Evolutionary conservation across 2,113 vertebrate species (phyloP).

Genomic region (Elephas maximus): DNA sequence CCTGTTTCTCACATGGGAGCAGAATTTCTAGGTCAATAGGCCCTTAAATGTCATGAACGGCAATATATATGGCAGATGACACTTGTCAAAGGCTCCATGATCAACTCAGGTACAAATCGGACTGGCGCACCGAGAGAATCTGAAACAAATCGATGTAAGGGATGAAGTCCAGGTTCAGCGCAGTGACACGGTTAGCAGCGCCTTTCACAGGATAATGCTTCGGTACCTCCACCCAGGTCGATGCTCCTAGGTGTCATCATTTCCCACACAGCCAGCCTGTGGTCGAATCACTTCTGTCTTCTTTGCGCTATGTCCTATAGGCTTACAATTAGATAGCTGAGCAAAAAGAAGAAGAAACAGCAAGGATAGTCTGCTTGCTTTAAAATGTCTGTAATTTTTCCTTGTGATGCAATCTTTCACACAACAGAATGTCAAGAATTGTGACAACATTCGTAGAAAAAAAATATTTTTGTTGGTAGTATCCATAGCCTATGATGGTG

Average conservation of each 20-base stretch:
- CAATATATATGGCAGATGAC: conserved; percentile 81
- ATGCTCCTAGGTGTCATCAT: not conserved
- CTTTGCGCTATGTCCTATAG: not conserved
- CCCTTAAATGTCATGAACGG: conserved; percentile 76
- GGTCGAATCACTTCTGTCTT: not conserved
- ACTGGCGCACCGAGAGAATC: conserved; percentile 79
- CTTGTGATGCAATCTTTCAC: not conserved
- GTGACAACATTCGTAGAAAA: not conserved
- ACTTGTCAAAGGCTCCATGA: conserved; percentile 85
- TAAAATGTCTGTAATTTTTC: not conserved
- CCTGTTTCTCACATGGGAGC: conserved; percentile 79
- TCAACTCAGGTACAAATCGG: conserved; percentile 87
- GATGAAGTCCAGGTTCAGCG: conserved; percentile 67
- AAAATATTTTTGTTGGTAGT: not conserved
- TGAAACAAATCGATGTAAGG: conserved; percentile 70
- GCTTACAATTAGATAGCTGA: not conserved
- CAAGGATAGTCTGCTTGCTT: not conserved
- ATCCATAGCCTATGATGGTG: not conserved
- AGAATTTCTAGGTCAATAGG: conserved; percentile 76
- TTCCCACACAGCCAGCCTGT: not conserved
- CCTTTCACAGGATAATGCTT: not conserved
- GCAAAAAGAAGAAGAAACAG: too few species aligned
- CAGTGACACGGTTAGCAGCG: not conserved
- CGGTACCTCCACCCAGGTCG: rapidly evolving
- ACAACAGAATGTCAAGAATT: not conserved